These are phyloP conservation scores for Ornithoptera priamus DNA, from an alignment of 2,888 invertebrate species.

Conservation along the genomic window DNA sequence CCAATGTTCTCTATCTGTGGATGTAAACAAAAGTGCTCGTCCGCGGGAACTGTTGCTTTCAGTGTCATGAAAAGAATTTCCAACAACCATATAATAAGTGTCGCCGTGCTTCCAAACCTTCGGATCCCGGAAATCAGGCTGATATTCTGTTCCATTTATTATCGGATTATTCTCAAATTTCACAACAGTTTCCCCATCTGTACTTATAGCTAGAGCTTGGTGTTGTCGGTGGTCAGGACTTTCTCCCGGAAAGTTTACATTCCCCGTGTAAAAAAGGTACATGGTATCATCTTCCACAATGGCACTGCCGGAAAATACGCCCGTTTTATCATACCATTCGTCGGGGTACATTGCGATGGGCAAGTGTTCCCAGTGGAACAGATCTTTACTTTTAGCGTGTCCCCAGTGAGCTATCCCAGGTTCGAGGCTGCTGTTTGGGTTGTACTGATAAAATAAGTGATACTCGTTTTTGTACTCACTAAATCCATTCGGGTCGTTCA, in stretches of 20 bases:
- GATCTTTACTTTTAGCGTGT: constrained; percentile 68
- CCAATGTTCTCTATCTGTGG: constrained; percentile 58
- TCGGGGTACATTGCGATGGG: constrained; percentile 72
- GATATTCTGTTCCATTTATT: constrained; percentile 47
- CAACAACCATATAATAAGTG: constrained; percentile 67
- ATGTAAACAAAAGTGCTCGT: constrained; percentile 56
- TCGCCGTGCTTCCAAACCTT: constrained; percentile 67
- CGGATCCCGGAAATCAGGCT: constrained; percentile 71
- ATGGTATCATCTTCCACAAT: constrained; percentile 57
- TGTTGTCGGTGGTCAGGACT: constrained; percentile 51
- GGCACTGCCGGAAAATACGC: constrained; percentile 75
- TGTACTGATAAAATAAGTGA: constrained; percentile 75
- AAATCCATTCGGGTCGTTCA: constrained; percentile 80
- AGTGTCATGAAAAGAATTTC: constrained; percentile 56
- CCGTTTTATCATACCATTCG: constrained; percentile 53
- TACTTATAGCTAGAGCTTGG: constrained; percentile 59
- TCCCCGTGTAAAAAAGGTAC: constrained; percentile 65
- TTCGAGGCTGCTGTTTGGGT: constrained; percentile 57
- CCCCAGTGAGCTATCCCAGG: constrained; percentile 74
- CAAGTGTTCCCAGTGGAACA: constrained; percentile 69
- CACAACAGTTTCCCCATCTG: constrained; percentile 54
- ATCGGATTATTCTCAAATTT: constrained; percentile 63
- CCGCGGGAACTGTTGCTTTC: constrained; percentile 44
- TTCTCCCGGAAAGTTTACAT: constrained; percentile 49
- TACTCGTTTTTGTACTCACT: constrained; percentile 57